Conservation (phyloP, 2,888 invertebrate genomes). For the Clistopyga incitator region DNA sequence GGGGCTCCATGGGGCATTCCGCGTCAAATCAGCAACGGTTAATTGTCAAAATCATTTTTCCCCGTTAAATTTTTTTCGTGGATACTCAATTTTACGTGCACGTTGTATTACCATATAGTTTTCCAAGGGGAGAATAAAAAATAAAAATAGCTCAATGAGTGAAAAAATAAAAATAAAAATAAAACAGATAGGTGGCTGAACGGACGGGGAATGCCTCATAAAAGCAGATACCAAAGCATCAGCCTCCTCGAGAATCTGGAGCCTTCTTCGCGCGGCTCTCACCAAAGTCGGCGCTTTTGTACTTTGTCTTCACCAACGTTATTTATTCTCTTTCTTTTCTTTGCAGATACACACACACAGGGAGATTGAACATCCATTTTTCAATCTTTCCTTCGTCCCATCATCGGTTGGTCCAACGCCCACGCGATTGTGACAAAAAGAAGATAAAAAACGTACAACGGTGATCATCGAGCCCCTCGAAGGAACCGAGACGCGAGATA, state of each 20-base stretch:
- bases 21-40: not conserved
- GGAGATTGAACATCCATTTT: not conserved
- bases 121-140: no score
- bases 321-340: conserved; percentile 63
- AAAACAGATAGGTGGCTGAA: no score
- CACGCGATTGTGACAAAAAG: conserved; percentile 61
- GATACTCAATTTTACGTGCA: no score
- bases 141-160: no score
- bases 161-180: no score
- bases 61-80: no score
- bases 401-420: conserved; percentile 59
- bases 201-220: not conserved
- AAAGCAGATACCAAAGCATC: not conserved
- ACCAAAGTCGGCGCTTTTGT: conserved; percentile 68
- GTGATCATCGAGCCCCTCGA: conserved; percentile 15
- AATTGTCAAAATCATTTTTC: no score
- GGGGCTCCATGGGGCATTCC: not conserved
- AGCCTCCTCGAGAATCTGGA: conserved; percentile 64
- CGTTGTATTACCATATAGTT: no score
- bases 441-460: conserved; percentile 44
- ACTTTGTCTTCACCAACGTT: conserved; percentile 64
- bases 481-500: conserved; percentile 11
- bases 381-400: conserved; percentile 19
- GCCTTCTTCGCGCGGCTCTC: conserved; percentile 62
- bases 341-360: conserved; percentile 23